These are phyloP conservation scores for Lasiurus borealis DNA, from an alignment of 2,113 vertebrate genomes.

Conservation along the genomic window DNA sequence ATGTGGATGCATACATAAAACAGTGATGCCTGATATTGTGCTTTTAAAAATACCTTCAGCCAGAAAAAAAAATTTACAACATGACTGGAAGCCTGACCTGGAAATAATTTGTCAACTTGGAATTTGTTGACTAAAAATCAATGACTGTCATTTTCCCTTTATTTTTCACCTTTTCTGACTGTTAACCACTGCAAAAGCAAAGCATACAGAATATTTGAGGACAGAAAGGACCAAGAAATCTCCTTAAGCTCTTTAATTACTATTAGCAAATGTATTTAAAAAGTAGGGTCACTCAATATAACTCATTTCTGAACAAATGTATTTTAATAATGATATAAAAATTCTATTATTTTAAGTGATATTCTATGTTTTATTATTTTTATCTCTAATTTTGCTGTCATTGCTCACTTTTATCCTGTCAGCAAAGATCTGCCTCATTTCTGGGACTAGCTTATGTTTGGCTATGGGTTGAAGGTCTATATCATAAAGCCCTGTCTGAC, in stretches of 20 bases:
- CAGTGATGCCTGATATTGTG: neutral
- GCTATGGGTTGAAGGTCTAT: neutral
- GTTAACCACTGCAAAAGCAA: neutral
- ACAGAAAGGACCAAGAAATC: neutral
- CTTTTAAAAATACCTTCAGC: neutral
- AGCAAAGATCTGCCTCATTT: neutral
- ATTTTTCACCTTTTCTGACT: neutral
- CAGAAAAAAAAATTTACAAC: neutral
- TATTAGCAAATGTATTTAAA: neutral
- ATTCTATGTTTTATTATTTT: neutral
- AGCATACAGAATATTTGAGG: neutral
- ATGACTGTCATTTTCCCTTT: constrained; percentile 55
- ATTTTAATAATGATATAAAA: constrained; percentile 20
- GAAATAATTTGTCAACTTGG: constrained; percentile 45
- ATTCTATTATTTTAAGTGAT: neutral
- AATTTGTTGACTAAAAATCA: constrained; percentile 59
- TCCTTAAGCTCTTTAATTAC: neutral
- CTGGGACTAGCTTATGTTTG: neutral
- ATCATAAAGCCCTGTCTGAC: constrained; percentile 13
- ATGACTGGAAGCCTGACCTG: neutral
- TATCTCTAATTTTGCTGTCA: neutral
- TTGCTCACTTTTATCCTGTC: neutral
- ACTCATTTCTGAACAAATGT: neutral
- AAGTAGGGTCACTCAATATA: neutral
- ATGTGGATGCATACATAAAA: neutral